Evolutionary conservation across 1,140 invertebrate genomes (phyloP).

Genomic region (Drosophila elegans): DNA sequence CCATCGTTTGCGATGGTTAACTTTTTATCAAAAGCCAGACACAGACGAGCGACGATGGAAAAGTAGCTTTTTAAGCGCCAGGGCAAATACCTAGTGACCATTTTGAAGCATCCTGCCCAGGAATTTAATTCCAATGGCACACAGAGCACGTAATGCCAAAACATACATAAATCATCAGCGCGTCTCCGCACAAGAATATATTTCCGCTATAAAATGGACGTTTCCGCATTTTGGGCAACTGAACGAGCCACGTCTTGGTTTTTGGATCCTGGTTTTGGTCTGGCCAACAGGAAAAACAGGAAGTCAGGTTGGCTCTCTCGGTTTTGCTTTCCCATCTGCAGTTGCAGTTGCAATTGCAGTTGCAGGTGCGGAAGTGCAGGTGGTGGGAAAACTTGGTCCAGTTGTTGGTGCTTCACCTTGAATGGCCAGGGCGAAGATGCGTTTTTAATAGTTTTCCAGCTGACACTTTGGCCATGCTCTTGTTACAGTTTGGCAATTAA

Average conservation of each 20-base stretch:
- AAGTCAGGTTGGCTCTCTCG: slow-evolving; percentile 62
- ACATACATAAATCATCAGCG: slow-evolving; percentile 78
- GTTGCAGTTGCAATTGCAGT: slow-evolving; percentile 17
- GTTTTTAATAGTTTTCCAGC: slow-evolving; percentile 77
- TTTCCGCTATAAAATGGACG: slow-evolving; percentile 82
- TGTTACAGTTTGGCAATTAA: slow-evolving; percentile 67
- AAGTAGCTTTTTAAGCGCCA: neutral
- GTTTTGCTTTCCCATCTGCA: slow-evolving; percentile 28
- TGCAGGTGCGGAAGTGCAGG: slow-evolving; percentile 66
- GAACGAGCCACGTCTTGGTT: slow-evolving; percentile 21
- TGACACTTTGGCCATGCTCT: slow-evolving; percentile 56
- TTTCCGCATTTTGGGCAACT: slow-evolving; percentile 73
- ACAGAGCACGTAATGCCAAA: slow-evolving; percentile 77
- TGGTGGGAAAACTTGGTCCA: slow-evolving; percentile 50
- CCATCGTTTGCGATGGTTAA: slow-evolving; percentile 36
- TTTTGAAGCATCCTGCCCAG: slow-evolving; percentile 12
- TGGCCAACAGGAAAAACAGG: slow-evolving; percentile 61
- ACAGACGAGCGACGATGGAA: neutral
- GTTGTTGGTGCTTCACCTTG: slow-evolving; percentile 15
- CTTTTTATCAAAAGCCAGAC: slow-evolving; percentile 38
- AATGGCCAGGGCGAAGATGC: slow-evolving; percentile 37
- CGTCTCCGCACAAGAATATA: slow-evolving; percentile 82
- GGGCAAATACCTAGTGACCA: slow-evolving; percentile 8
- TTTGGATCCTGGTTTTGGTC: slow-evolving; percentile 3
- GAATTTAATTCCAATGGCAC: slow-evolving; percentile 68